phyloP scores from a whole-genome alignment of 1,140 invertebrate genomes.

The Triops cancriformis region DNA sequence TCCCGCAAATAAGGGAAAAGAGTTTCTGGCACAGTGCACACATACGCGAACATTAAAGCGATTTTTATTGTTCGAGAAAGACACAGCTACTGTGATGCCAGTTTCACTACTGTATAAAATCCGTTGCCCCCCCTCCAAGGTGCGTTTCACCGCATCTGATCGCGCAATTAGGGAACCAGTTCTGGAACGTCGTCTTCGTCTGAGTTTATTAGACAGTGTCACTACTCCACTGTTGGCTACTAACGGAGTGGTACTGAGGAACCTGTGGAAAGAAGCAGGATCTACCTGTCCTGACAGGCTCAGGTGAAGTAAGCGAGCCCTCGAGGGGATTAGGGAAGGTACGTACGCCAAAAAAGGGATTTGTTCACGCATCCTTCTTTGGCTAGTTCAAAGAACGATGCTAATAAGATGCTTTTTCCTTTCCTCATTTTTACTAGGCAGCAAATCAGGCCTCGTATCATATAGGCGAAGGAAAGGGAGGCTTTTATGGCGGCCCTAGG shows the following conservation, averaged over 20 bases:
- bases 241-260: not conserved
- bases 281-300: not conserved
- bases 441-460: not conserved
- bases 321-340: not conserved
- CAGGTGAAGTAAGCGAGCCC: conserved; percentile 3
- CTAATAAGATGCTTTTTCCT: not conserved
- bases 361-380: conserved; percentile 6
- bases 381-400: not conserved
- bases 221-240: not conserved
- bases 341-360: not conserved
- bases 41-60: too few species aligned
- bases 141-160: not conserved
- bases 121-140: too few species aligned
- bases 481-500: not conserved
- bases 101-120: too few species aligned
- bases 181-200: not conserved
- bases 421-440: not conserved
- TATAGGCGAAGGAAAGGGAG: not conserved
- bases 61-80: too few species aligned
- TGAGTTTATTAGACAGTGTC: not conserved
- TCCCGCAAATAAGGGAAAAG: not conserved
- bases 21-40: too few species aligned
- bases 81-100: too few species aligned
- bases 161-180: not conserved
- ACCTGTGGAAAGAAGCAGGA: not conserved